These are phyloP conservation scores for Rhineura floridana DNA, from an alignment of 2,113 vertebrate genomes.

Conservation along the genomic window DNA sequence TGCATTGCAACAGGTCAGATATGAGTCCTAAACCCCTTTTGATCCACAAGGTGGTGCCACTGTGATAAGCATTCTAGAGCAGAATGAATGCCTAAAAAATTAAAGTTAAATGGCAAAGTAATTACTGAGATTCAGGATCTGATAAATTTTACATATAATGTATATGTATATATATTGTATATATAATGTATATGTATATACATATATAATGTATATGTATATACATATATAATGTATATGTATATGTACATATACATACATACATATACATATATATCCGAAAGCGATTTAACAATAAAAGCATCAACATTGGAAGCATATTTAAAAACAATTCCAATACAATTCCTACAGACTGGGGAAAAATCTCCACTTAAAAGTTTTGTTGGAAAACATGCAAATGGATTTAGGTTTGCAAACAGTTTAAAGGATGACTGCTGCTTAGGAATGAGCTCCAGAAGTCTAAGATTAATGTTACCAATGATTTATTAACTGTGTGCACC, in stretches of 20 bases:
- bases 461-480: not conserved
- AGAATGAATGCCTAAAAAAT: not conserved
- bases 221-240: too few species aligned
- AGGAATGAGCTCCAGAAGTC: rapidly evolving
- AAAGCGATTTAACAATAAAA: too few species aligned
- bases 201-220: not conserved
- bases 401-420: not conserved
- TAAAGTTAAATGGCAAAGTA: not conserved
- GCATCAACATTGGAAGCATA: too few species aligned
- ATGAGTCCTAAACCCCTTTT: not conserved
- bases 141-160: too few species aligned
- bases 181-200: not conserved
- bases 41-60: conserved; percentile 35
- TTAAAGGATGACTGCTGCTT: not conserved
- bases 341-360: too few species aligned
- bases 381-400: too few species aligned
- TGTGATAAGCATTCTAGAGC: conserved; percentile 6
- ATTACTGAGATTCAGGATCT: conserved; percentile 9
- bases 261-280: too few species aligned
- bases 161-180: too few species aligned
- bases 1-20: not conserved
- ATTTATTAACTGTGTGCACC: not conserved
- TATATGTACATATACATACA: too few species aligned
- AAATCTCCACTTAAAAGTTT: too few species aligned
- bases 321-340: too few species aligned